phyloP scores from a whole-genome alignment of 1,140 invertebrate genomes.

The Drosophila gunungcola region DNA sequence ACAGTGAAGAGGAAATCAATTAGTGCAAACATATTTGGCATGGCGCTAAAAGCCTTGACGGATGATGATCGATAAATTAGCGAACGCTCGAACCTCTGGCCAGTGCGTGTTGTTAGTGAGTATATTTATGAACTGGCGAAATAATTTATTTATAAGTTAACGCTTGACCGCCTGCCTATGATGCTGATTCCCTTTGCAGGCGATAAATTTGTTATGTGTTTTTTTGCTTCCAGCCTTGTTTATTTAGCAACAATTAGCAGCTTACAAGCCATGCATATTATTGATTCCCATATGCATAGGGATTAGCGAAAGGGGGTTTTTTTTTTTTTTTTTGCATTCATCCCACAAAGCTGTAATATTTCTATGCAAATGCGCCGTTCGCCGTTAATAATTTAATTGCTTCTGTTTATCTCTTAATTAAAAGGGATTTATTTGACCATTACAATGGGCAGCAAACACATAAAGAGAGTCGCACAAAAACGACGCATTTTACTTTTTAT shows the following conservation, averaged over 20 bases:
- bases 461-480: constrained; percentile 44
- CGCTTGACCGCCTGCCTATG: constrained; percentile 39
- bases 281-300: constrained; percentile 63
- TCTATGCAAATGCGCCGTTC: constrained; percentile 45
- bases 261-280: constrained; percentile 64
- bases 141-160: constrained; percentile 52
- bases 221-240: constrained; percentile 53
- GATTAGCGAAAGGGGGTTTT: constrained; percentile 26
- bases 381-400: constrained; percentile 83
- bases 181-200: constrained; percentile 25
- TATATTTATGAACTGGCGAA: constrained; percentile 37
- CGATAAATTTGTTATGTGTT: constrained; percentile 58
- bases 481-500: constrained; percentile 74
- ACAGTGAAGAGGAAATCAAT: constrained; percentile 62
- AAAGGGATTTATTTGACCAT: constrained; percentile 81
- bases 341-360: constrained; percentile 46
- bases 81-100: constrained; percentile 6
- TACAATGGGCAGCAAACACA: constrained; percentile 26
- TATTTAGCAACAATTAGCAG: constrained; percentile 78
- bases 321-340: constrained; percentile 5
- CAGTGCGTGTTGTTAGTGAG: constrained; percentile 16
- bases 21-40: constrained; percentile 68
- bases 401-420: constrained; percentile 84
- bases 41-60: constrained; percentile 51
- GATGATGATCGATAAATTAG: constrained; percentile 71